Evolutionary conservation across 2,113 vertebrate species (phyloP).

Genomic region (Ictidomys tridecemlineatus): DNA sequence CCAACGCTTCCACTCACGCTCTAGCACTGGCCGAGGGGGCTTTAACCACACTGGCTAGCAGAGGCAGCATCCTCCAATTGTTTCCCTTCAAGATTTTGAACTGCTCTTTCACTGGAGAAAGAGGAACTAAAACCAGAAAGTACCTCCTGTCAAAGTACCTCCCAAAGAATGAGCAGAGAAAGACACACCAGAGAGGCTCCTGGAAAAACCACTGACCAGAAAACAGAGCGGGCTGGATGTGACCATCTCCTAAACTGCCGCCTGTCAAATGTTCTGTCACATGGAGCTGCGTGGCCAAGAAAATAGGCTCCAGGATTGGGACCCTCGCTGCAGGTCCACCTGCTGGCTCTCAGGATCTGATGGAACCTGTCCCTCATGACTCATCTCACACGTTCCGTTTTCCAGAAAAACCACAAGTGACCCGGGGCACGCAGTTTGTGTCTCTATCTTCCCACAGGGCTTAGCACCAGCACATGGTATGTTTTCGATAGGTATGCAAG

Average conservation of each 20-base stretch:
- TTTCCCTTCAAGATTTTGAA: neutral
- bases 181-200: neutral
- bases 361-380: neutral
- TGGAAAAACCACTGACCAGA: too few relatives aligned
- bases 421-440: neutral
- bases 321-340: neutral
- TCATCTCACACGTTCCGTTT: neutral
- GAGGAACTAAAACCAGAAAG: neutral
- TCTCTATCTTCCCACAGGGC: neutral
- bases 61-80: neutral
- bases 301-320: rapidly evolving
- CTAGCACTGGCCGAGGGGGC: neutral
- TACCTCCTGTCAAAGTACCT: too few relatives aligned
- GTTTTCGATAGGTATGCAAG: neutral
- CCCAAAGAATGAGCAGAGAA: neutral
- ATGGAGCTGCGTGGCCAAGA: rapidly evolving
- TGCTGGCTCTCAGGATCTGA: neutral
- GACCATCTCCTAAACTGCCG: neutral
- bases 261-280: rapidly evolving
- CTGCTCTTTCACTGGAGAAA: neutral
- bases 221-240: neutral
- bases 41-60: neutral
- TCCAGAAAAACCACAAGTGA: neutral
- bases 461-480: neutral
- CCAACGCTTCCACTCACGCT: neutral